These are phyloP conservation scores for Zosterops pallidus DNA, from an alignment of 2,113 vertebrate species.

Conservation along the genomic window DNA sequence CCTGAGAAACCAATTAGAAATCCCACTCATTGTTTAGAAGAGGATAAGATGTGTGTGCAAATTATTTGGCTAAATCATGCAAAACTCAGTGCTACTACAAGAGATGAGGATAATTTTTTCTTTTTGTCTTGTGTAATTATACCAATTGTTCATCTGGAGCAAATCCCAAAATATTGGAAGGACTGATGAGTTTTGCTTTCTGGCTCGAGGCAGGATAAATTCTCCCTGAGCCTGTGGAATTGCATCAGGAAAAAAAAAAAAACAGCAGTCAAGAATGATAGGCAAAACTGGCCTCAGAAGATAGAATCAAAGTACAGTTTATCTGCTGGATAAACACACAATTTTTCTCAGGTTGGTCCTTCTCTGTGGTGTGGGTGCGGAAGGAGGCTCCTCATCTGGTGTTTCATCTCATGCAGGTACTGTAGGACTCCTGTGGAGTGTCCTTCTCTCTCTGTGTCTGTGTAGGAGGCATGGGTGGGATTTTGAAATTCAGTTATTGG, in stretches of 20 bases:
- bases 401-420: neutral
- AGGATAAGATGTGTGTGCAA: neutral
- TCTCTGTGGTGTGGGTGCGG: neutral
- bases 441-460: fast-evolving
- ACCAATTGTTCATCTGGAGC: neutral
- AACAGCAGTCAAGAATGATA: neutral
- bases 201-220: neutral
- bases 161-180: neutral
- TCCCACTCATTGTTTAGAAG: neutral
- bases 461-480: neutral
- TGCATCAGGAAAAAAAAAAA: neutral
- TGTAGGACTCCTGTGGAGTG: fast-evolving
- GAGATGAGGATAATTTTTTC: neutral
- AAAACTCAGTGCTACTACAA: neutral
- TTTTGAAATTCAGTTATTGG: neutral
- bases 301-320: neutral
- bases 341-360: neutral
- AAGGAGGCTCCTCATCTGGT: neutral
- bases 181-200: neutral
- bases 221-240: neutral
- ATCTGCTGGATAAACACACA: neutral
- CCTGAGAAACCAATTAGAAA: neutral
- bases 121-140: neutral
- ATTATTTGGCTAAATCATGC: neutral
- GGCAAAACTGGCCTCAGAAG: neutral